Evolutionary conservation across 2,797 vertebrate species (phyloP).

Genomic region (Fistularia tabacaria): DNA sequence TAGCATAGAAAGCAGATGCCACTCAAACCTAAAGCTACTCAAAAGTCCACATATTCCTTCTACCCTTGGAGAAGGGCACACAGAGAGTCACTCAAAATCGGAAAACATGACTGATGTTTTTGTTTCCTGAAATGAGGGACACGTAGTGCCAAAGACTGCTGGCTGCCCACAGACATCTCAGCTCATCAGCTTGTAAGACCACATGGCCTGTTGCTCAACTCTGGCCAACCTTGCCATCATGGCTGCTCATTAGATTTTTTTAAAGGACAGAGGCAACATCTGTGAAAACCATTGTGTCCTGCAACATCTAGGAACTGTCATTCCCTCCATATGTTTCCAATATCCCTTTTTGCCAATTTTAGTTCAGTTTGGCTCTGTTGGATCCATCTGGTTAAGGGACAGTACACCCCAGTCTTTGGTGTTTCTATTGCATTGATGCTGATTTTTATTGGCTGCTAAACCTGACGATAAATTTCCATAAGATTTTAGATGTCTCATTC

Average conservation of each 20-base stretch:
- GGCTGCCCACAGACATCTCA: conserved; percentile 62
- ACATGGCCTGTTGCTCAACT: conserved; percentile 46
- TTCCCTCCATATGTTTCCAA: conserved; percentile 44
- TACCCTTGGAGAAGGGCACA: conserved; percentile 44
- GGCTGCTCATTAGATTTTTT: conserved; percentile 66
- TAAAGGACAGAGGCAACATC: conserved; percentile 70
- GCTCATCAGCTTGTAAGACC: conserved; percentile 64
- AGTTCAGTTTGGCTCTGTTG: conserved; percentile 34
- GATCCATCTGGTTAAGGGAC: conserved; percentile 45
- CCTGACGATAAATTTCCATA: conserved; percentile 31
- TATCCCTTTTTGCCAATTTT: conserved; percentile 46
- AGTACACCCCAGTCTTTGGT: conserved; percentile 8
- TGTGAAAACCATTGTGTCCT: conserved; percentile 70
- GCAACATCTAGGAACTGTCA: conserved; percentile 61
- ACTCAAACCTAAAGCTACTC: conserved; percentile 33
- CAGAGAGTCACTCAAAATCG: conserved; percentile 47
- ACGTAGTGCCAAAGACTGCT: conserved; percentile 56
- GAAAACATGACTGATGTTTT: conserved; percentile 62
- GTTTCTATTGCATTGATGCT: too few species aligned
- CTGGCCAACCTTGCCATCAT: conserved; percentile 64
- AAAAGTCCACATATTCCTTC: conserved; percentile 28
- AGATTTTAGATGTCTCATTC: conserved; percentile 32
- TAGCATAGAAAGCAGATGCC: conserved; percentile 19
- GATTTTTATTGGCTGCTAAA: conserved; percentile 41
- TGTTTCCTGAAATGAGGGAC: conserved; percentile 58